Evolutionary conservation across 1,140 invertebrate genomes (phyloP), one percentile per base, ranked within the genome.

Genomic region (Cataglyphis hispanica): DNA sequence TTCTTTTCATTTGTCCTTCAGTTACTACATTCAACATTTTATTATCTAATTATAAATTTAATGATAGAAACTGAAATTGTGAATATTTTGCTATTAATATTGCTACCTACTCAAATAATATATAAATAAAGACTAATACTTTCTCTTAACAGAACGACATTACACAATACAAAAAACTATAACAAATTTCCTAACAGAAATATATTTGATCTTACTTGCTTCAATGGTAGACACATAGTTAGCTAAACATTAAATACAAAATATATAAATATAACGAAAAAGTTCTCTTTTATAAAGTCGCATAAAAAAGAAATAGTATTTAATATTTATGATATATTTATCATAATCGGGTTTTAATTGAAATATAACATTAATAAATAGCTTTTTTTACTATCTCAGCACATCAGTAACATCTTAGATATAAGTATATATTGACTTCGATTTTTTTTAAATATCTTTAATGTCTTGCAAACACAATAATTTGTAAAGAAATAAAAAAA

Each of bases 181-280:
- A 84, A 46, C 40, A 89, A 83, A 88, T 77, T 83, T 61, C 81
- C 85, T 78, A 88, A 86, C 69, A 69, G 61, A 76, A 88, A 85
- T 86, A 75, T 85, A 63, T 40, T 84, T 90, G 64, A 37, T 84
- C 89, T 90, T 90, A 90, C 89, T 90, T 90, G 89, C 77, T 90
- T 90, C 84, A 90, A 90, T 67, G 89, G 89, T 76, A 90, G 89
- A 90, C 89, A 90, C 89, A 72, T 64, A 90, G 89, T 90, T 90
- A 84, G 89, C 89, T 90, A 91, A 91, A 91, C 86, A 90, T 88
- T 88, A 90, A 91, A 91, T 90, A 81, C 76, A 89, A 72, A 87
- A 83, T 86, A 84, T 90, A 40, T 83, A 40, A 91, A 56, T 87
- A 86, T 37, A 61, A 84, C 50, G 1, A 75, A 83, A 87, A 85